Conservation (phyloP, 2,888 invertebrate genomes). For the Scaptomyza flava region DNA sequence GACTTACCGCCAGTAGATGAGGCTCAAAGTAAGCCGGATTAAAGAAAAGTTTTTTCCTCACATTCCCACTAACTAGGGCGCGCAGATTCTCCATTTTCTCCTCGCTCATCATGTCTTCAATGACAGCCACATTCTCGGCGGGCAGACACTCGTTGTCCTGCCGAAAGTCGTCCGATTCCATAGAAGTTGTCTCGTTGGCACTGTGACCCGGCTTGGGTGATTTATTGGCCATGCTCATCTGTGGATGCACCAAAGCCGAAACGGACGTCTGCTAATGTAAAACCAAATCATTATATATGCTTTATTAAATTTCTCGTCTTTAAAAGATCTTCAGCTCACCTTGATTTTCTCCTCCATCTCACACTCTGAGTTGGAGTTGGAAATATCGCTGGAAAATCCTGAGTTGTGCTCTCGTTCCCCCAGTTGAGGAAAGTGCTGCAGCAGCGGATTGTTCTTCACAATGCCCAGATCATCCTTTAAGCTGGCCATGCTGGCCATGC, state of each 20-base stretch:
- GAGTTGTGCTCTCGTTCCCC: slow-evolving; percentile 85
- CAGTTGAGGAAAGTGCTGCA: slow-evolving; percentile 87
- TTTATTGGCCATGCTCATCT: slow-evolving; percentile 60
- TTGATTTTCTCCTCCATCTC: slow-evolving; percentile 84
- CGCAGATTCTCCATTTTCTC: slow-evolving; percentile 88
- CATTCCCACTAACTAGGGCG: slow-evolving; percentile 88
- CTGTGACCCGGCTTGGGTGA: slow-evolving; percentile 65
- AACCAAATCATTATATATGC: slow-evolving; percentile 15
- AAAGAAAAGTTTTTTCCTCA: slow-evolving; percentile 92
- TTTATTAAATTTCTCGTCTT: slow-evolving; percentile 1
- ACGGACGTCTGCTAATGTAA: slow-evolving; percentile 87
- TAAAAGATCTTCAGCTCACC: slow-evolving; percentile 31
- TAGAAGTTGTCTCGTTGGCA: slow-evolving; percentile 49
- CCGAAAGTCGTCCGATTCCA: slow-evolving; percentile 77
- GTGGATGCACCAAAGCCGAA: slow-evolving; percentile 90
- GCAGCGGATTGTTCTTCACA: slow-evolving; percentile 91
- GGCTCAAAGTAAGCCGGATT: slow-evolving; percentile 97
- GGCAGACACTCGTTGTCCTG: slow-evolving; percentile 89
- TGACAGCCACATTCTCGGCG: slow-evolving; percentile 93
- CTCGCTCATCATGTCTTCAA: slow-evolving; percentile 89
- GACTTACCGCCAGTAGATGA: slow-evolving; percentile 90
- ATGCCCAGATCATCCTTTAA: slow-evolving; percentile 88
- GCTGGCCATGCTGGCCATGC: slow-evolving; percentile 79
- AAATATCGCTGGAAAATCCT: slow-evolving; percentile 86
- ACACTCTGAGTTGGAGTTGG: slow-evolving; percentile 88